Percentiles rank a stretch among this genome's conserved stretches.
Conservation (phyloP, 2,113 vertebrate genomes). For the Toxotes jaculatrix region DNA sequence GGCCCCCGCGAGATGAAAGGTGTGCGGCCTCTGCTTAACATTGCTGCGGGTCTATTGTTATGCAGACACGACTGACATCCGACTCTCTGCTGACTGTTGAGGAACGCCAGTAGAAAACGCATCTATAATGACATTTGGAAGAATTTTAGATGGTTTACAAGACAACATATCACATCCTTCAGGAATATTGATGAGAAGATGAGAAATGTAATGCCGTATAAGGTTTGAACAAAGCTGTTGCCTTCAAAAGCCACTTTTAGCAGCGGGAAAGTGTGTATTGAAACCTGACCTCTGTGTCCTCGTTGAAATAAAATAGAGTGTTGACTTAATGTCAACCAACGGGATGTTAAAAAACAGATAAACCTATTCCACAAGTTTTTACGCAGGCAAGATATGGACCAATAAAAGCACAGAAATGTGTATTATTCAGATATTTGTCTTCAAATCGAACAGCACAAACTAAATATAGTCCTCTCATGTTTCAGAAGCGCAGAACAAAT, state of each 20-base stretch:
- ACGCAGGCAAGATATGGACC: not conserved
- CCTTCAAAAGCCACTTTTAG: no score
- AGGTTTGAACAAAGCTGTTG: no score
- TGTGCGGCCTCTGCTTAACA: constrained; percentile 36
- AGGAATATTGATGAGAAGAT: no score
- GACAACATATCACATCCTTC: not conserved
- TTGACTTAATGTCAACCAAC: no score
- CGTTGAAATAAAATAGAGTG: no score
- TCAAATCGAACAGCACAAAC: not conserved
- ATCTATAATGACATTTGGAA: not conserved
- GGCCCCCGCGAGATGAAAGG: constrained; percentile 59
- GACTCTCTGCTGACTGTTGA: constrained; percentile 14
- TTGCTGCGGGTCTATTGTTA: constrained; percentile 60
- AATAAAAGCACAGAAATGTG: not conserved
- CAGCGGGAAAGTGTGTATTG: no score
- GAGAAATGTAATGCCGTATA: no score
- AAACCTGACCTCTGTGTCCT: no score
- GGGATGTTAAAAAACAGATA: no score
- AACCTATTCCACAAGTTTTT: not conserved
- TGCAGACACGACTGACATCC: constrained; percentile 59
- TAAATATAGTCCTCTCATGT: not conserved
- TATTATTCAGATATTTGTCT: not conserved
- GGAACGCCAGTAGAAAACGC: constrained; percentile 13
- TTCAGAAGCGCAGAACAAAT: no score
- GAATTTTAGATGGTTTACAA: not conserved